Percentiles rank a stretch among this genome's conserved stretches.
phyloP scores from a whole-genome alignment of 2,113 vertebrate species.

The Seriola rivoliana region DNA sequence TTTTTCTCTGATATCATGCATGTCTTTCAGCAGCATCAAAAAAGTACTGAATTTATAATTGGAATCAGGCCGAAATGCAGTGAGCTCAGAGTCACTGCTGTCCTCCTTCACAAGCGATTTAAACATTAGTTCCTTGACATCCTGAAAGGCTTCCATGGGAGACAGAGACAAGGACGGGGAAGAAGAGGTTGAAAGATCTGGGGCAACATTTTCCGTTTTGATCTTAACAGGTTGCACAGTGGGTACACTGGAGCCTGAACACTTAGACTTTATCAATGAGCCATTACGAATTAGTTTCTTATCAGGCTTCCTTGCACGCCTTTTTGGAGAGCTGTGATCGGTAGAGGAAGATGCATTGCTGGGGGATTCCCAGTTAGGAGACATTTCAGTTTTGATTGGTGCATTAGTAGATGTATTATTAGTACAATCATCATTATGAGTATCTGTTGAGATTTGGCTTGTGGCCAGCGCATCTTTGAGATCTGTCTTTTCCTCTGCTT shows the following conservation, averaged over 20 bases:
- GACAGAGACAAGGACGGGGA: constrained; percentile 73
- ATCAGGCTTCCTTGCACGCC: constrained; percentile 69
- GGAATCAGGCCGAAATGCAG: constrained; percentile 86
- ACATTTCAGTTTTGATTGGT: constrained; percentile 51
- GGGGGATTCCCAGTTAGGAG: constrained; percentile 38
- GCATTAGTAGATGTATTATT: constrained; percentile 16
- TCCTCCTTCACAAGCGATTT: constrained; percentile 88
- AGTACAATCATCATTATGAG: constrained; percentile 11
- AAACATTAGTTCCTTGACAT: constrained; percentile 90
- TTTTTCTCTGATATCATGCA: constrained; percentile 94
- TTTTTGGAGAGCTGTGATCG: constrained; percentile 65
- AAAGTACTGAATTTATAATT: constrained; percentile 96
- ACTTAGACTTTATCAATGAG: constrained; percentile 49
- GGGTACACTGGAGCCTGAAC: neutral
- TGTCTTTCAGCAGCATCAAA: constrained; percentile 96
- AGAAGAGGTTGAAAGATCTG: constrained; percentile 59
- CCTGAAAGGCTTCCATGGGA: constrained; percentile 86
- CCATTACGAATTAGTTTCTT: constrained; percentile 76
- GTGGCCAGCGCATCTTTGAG: constrained; percentile 60
- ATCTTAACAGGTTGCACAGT: constrained; percentile 42
- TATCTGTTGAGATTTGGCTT: constrained; percentile 46
- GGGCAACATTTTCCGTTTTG: constrained; percentile 72
- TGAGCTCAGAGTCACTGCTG: constrained; percentile 74
- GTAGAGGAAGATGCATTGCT: constrained; percentile 18
- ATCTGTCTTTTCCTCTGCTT: constrained; percentile 70